These are phyloP conservation scores for Ricordea florida DNA, from an alignment of 92 coral and sea anemone genomes.

Conservation along the genomic window DNA sequence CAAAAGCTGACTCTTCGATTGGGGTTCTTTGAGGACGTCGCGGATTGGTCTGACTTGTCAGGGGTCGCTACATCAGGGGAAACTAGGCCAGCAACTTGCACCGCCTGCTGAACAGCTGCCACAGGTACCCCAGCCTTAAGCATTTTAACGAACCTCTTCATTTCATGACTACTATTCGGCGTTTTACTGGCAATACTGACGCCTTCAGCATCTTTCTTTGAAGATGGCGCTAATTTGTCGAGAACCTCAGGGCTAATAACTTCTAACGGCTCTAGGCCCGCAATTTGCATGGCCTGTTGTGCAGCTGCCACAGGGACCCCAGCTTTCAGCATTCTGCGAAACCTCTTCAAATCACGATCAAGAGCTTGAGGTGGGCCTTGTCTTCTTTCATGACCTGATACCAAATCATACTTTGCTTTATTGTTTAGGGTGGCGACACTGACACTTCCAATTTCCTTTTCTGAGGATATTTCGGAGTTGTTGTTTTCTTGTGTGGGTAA, in stretches of 20 bases:
- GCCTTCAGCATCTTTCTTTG: no score
- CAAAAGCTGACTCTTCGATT: constrained; percentile 21
- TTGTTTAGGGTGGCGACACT: not conserved
- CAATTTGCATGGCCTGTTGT: constrained; percentile 18
- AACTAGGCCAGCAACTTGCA: constrained; percentile 54
- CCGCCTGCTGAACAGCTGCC: constrained; percentile 42
- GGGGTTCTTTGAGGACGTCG: not conserved
- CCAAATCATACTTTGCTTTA: no score
- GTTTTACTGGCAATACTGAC: no score
- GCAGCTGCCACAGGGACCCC: constrained; percentile 47
- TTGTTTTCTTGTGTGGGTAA: no score
- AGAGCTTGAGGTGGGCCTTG: no score
- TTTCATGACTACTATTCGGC: no score
- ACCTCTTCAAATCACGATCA: no score
- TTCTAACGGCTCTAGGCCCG: constrained; percentile 45
- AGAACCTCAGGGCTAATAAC: no score
- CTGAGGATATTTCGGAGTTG: no score
- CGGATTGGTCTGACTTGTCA: not conserved
- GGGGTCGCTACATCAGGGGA: constrained; percentile 6
- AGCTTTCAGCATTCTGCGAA: constrained; percentile 43
- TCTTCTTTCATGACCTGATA: no score
- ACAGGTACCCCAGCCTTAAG: constrained; percentile 59
- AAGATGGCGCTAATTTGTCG: no score
- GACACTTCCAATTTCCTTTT: no score
- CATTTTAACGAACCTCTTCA: constrained; percentile 43